Evolutionary conservation across 2,113 vertebrate species (phyloP).

Genomic region (Cyanocitta stelleri): DNA sequence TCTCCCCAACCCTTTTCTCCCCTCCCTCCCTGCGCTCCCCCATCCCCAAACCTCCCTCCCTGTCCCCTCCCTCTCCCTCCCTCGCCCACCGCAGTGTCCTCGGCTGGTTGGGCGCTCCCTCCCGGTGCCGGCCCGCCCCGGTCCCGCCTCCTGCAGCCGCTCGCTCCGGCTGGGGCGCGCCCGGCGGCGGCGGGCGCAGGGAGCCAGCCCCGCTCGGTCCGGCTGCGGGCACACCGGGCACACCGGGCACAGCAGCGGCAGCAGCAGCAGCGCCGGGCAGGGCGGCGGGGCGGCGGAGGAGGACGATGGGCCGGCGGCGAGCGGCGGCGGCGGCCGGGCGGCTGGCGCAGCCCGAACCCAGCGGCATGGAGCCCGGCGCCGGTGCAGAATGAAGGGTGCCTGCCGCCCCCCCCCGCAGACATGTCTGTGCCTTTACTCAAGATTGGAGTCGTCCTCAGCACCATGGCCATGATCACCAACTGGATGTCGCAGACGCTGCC

Average conservation of each 20-base stretch:
- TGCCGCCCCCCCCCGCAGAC: slow-evolving; percentile 66
- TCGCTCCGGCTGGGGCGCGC: not conserved
- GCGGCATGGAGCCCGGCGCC: slow-evolving; percentile 73
- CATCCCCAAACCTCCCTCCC: no score
- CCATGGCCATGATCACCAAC: slow-evolving; percentile 99
- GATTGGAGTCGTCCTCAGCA: slow-evolving; percentile 97
- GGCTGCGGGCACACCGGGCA: not conserved
- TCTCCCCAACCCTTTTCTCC: not conserved
- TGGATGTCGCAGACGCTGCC: slow-evolving; percentile 99
- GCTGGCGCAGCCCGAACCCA: slow-evolving; percentile 61
- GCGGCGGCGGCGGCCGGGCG: slow-evolving; percentile 17
- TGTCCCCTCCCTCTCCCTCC: no score
- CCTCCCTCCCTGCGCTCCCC: not conserved
- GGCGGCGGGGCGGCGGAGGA: not conserved
- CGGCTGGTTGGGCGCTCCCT: no score
- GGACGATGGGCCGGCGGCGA: not conserved
- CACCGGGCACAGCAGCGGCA: not conserved
- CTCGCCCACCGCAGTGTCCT: no score
- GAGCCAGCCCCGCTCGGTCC: not conserved
- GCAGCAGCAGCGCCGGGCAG: not conserved
- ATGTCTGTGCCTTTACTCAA: slow-evolving; percentile 96
- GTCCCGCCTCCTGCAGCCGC: not conserved
- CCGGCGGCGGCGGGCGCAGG: not conserved
- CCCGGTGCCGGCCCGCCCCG: no score
- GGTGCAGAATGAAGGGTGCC: slow-evolving; percentile 82